A percentile compares a stretch with the other conserved stretches of the same genome.
Evolutionary conservation across 2,888 invertebrate genomes (phyloP).

Genomic region (Sarcophaga variegata): DNA sequence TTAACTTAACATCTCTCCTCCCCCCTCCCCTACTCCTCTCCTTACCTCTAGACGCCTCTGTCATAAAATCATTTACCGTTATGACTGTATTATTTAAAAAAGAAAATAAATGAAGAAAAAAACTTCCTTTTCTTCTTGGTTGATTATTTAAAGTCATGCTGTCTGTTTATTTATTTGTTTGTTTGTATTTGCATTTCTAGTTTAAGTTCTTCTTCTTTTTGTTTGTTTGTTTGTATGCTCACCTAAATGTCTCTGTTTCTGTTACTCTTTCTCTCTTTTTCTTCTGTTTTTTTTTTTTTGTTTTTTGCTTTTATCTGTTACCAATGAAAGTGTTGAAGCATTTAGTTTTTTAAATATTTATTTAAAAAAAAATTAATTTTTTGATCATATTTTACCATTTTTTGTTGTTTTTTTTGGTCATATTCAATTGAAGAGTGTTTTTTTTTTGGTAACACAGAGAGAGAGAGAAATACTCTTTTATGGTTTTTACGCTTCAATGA

Average conservation of each 20-base stretch:
- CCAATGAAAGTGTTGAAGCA: constrained; percentile 50
- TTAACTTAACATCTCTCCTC: too few species aligned
- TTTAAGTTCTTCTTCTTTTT: too few species aligned
- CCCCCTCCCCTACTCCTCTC: too few species aligned
- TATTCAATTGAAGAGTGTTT: not conserved
- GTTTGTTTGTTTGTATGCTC: not conserved
- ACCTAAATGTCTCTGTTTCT: not conserved
- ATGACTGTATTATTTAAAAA: too few species aligned
- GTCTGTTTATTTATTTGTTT: not conserved
- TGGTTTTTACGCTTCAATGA: constrained; percentile 7
- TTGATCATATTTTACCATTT: not conserved
- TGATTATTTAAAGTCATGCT: too few species aligned
- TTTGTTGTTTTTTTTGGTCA: not conserved
- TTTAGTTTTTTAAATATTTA: constrained; percentile 22
- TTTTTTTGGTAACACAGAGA: not conserved
- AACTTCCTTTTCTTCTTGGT: too few species aligned
- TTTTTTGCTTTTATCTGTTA: not conserved
- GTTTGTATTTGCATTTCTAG: too few species aligned
- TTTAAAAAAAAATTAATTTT: too few species aligned
- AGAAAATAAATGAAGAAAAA: too few species aligned
- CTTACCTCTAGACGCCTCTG: too few species aligned
- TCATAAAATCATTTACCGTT: too few species aligned
- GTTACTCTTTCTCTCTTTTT: not conserved
- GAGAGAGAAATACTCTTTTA: not conserved
- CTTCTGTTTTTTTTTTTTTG: too few species aligned